phyloP scores from a whole-genome alignment of 2,888 invertebrate genomes.

The Vannuccia rotundouncinata region DNA sequence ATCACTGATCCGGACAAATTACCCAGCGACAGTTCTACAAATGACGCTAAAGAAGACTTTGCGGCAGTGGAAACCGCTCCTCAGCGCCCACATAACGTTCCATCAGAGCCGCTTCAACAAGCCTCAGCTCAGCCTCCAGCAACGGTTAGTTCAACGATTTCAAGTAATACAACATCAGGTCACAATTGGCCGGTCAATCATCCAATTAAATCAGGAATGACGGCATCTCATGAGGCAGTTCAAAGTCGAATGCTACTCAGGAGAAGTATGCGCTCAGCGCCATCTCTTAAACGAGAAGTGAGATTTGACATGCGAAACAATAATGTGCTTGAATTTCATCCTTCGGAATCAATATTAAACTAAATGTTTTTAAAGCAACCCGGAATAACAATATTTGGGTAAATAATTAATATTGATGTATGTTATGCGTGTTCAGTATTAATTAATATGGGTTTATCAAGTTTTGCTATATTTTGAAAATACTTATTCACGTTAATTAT shows the following conservation, averaged over 20 bases:
- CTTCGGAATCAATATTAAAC: slow-evolving; percentile 23
- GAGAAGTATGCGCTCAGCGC: slow-evolving; percentile 18
- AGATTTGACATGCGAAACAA: slow-evolving; percentile 32
- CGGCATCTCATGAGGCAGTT: background rate
- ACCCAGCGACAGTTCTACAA: background rate
- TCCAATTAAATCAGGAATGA: background rate
- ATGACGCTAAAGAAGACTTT: background rate
- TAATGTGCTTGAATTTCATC: slow-evolving; percentile 32
- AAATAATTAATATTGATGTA: no score
- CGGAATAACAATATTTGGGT: no score
- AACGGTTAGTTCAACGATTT: background rate
- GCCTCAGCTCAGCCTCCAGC: background rate
- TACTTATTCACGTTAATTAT: no score
- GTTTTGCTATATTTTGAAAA: no score
- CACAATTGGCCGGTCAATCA: background rate
- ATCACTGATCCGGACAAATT: background rate
- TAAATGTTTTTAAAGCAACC: no score
- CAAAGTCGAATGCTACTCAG: slow-evolving; percentile 10
- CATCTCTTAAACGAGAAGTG: slow-evolving; percentile 19
- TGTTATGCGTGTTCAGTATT: no score
- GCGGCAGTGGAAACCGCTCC: background rate
- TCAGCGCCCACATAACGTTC: background rate
- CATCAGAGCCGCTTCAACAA: background rate
- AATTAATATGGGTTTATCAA: no score
- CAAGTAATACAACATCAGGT: background rate